Evolutionary conservation across 1,140 invertebrate genomes (phyloP).

Genomic region (Neodiprion virginianus): DNA sequence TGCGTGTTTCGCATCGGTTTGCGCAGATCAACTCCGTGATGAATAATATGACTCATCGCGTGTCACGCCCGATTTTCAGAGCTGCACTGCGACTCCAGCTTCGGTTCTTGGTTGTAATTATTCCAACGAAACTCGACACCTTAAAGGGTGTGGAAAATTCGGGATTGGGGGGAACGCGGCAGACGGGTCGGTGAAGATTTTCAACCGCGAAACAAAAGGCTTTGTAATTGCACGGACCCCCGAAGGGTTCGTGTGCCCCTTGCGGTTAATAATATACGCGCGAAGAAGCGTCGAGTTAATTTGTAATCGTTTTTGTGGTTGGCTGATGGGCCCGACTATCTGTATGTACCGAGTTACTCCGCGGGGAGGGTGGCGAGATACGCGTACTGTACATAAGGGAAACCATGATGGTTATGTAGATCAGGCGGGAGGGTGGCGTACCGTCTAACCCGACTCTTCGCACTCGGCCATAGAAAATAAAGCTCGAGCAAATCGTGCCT

Average conservation of each 20-base stretch:
- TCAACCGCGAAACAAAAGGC: conserved; percentile 57
- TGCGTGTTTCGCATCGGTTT: background rate
- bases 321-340: conserved; percentile 39
- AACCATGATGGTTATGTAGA: conserved; percentile 52
- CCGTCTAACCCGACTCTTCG: conserved; percentile 39
- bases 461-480: conserved; percentile 27
- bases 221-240: conserved; percentile 54
- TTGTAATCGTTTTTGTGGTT: conserved; percentile 55
- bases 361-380: background rate
- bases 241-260: conserved; percentile 27
- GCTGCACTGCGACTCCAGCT: background rate
- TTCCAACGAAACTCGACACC: background rate
- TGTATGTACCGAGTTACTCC: conserved; percentile 43
- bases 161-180: background rate
- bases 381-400: conserved; percentile 24
- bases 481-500: conserved; percentile 30
- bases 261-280: conserved; percentile 48
- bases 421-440: conserved; percentile 42
- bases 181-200: conserved; percentile 8
- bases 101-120: background rate
- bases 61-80: background rate
- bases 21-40: background rate
- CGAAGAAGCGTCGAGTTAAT: conserved; percentile 53
- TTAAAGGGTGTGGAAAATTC: conserved; percentile 10
- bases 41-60: background rate